These are phyloP conservation scores for Mola mola DNA, from an alignment of 2,113 vertebrate species.

Conservation along the genomic window DNA sequence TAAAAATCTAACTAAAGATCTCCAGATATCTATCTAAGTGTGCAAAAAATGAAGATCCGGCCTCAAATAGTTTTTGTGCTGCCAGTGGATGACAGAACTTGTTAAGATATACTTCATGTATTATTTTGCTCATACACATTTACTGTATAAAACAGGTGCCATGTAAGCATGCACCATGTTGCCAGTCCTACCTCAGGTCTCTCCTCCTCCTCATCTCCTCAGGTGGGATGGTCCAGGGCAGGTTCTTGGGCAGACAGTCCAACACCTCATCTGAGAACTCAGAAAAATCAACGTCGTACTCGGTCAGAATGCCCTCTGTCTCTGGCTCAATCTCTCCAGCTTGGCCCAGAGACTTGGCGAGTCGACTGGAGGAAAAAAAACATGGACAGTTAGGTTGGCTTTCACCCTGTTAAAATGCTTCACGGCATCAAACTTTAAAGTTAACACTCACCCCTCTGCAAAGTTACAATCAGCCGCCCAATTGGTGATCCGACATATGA, in stretches of 20 bases:
- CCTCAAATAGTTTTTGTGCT: no score
- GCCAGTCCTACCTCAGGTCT: slow-evolving; percentile 89
- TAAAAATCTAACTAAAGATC: no score
- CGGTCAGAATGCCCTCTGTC: slow-evolving; percentile 93
- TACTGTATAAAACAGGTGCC: no score
- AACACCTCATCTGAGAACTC: slow-evolving; percentile 90
- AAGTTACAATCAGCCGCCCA: slow-evolving; percentile 93
- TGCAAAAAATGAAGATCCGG: neutral
- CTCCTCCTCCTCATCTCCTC: slow-evolving; percentile 86
- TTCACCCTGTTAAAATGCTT: neutral
- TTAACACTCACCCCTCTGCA: slow-evolving; percentile 87
- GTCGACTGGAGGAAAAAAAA: slow-evolving; percentile 74
- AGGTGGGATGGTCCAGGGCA: slow-evolving; percentile 89
- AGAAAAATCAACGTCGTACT: slow-evolving; percentile 93
- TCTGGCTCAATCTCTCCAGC: slow-evolving; percentile 97
- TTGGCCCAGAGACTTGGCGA: slow-evolving; percentile 92
- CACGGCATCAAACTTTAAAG: neutral
- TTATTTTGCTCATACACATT: no score
- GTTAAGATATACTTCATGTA: no score
- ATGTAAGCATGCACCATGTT: no score
- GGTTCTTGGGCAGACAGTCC: slow-evolving; percentile 86
- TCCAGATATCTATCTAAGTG: no score
- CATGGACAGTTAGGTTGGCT: neutral
- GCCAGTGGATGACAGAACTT: no score
- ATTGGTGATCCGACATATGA: slow-evolving; percentile 91